Percentiles rank a stretch among this genome's conserved stretches.
These are phyloP conservation scores for Agrilus mali DNA, from an alignment of 2,888 invertebrate genomes.

Conservation along the genomic window DNA sequence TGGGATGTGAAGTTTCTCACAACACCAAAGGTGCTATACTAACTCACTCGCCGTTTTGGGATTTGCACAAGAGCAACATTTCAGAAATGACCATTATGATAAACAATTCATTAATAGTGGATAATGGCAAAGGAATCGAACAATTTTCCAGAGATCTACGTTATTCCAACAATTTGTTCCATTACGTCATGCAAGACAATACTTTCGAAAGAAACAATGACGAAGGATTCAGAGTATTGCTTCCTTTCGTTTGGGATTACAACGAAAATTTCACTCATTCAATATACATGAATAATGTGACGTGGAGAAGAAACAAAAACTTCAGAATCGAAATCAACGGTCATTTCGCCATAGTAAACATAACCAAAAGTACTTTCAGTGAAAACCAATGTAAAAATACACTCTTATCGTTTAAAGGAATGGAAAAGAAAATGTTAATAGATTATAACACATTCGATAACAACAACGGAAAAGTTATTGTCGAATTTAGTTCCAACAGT, in stretches of 20 bases:
- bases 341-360: conserved; percentile 82
- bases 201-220: conserved; percentile 72
- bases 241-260: conserved; percentile 94
- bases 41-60: conserved; percentile 75
- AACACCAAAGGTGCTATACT: conserved; percentile 72
- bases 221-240: conserved; percentile 76
- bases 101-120: conserved; percentile 70
- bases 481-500: conserved; percentile 80
- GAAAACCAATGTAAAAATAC: conserved; percentile 76
- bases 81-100: conserved; percentile 85
- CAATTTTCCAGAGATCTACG: conserved; percentile 89
- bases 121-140: conserved; percentile 77
- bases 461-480: conserved; percentile 71
- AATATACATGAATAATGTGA: conserved; percentile 74
- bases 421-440: conserved; percentile 90
- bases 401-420: conserved; percentile 71
- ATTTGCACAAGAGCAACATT: conserved; percentile 71
- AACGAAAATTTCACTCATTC: conserved; percentile 91
- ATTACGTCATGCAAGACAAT: conserved; percentile 81
- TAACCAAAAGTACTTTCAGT: conserved; percentile 72
- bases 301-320: conserved; percentile 73
- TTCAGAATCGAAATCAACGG: conserved; percentile 83
- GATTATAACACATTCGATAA: conserved; percentile 64
- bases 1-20: conserved; percentile 68
- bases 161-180: conserved; percentile 93